Evolutionary conservation across 2,113 vertebrate species (phyloP).

Genomic region (Anolis sagrei): DNA sequence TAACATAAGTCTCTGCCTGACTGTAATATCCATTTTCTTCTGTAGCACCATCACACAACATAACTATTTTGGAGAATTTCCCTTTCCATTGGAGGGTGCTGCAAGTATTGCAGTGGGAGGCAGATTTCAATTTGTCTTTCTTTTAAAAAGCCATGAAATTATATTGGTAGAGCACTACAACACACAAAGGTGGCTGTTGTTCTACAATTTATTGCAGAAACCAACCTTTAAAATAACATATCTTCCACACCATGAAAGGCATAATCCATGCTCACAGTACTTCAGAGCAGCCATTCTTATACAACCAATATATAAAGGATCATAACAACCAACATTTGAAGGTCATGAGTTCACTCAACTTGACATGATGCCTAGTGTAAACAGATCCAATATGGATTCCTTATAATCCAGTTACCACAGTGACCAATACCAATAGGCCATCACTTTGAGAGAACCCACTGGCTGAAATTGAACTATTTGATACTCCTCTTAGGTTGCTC

Average conservation of each 20-base stretch:
- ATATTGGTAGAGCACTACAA: neutral
- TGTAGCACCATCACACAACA: neutral
- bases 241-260: neutral
- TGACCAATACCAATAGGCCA: no score
- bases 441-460: neutral
- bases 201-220: neutral
- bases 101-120: neutral
- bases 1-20: neutral
- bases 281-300: neutral
- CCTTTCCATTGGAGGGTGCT: neutral
- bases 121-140: neutral
- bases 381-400: neutral
- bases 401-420: neutral
- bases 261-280: neutral
- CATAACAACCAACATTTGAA: neutral
- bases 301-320: no score
- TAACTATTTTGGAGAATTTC: neutral
- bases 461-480: neutral
- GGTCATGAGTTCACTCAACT: neutral
- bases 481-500: no score
- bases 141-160: neutral
- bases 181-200: neutral
- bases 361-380: neutral
- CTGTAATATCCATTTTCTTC: neutral
- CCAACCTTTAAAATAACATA: neutral